A percentile compares a stretch with the other conserved stretches of the same genome.
These are phyloP conservation scores for Odontocolon sp. DNA, from an alignment of 2,888 invertebrate genomes.

Conservation along the genomic window DNA sequence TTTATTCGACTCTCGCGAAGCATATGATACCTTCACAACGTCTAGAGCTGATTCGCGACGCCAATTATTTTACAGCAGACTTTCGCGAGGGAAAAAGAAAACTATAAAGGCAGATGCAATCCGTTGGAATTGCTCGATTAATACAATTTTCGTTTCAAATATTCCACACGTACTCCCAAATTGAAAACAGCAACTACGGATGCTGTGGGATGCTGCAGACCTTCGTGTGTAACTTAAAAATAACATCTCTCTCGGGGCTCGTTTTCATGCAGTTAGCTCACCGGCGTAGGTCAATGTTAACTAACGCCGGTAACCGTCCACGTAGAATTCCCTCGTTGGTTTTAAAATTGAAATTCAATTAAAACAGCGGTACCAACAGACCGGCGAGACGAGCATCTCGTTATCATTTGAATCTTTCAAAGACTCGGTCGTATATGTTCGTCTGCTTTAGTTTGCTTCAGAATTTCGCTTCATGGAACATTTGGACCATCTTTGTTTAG, in stretches of 20 bases:
- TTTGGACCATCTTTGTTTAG: too few species aligned
- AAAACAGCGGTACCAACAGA: conserved; percentile 43
- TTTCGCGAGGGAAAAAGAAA: conserved; percentile 11
- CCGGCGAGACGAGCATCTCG: conserved; percentile 55
- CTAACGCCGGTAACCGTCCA: background rate
- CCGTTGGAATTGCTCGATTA: conserved; percentile 54
- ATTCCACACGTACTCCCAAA: too few species aligned
- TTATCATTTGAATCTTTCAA: conserved; percentile 69
- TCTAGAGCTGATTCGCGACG: conserved; percentile 37
- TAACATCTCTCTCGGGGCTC: background rate
- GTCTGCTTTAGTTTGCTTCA: background rate
- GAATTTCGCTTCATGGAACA: too few species aligned
- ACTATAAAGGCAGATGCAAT: conserved; percentile 44
- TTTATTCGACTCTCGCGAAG: conserved; percentile 51
- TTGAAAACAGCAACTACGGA: too few species aligned
- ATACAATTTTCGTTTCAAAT: conserved; percentile 54
- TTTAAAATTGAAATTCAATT: conserved; percentile 70
- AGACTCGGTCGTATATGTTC: background rate
- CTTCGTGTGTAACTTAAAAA: conserved; percentile 18
- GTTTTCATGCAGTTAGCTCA: background rate
- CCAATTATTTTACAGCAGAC: conserved; percentile 53
- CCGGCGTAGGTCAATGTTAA: background rate
- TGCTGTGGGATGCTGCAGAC: too few species aligned
- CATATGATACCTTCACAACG: background rate
- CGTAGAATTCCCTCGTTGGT: conserved; percentile 29